A percentile compares a stretch with the other conserved stretches of the same genome.
Conservation (phyloP, 2,797 vertebrate species). For the Bucorvus abyssinicus region DNA sequence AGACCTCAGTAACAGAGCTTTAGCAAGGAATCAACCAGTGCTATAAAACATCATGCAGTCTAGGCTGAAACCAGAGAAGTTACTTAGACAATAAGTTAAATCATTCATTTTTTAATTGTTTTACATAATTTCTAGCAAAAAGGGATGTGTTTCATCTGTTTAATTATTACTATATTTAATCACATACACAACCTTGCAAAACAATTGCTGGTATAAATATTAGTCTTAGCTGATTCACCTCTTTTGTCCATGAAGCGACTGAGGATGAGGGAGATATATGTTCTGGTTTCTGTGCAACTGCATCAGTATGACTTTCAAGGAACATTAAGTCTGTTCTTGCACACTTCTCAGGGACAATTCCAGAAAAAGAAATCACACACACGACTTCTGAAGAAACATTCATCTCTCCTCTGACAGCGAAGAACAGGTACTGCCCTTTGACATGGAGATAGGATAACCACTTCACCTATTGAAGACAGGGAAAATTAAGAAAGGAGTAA, state of each 20-base stretch:
- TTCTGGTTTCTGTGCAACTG: neutral
- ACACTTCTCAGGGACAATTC: neutral
- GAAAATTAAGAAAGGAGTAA: neutral
- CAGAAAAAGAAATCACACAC: neutral
- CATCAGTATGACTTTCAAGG: slow-evolving; percentile 5
- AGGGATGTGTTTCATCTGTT: neutral
- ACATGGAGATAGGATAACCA: neutral
- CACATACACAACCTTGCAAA: neutral
- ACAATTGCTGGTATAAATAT: neutral
- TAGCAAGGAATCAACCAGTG: neutral
- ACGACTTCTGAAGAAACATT: neutral
- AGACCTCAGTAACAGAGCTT: neutral
- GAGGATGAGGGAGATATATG: neutral
- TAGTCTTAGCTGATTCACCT: neutral
- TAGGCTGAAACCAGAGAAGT: neutral
- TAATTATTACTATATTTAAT: neutral
- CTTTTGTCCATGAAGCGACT: neutral
- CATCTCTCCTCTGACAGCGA: neutral
- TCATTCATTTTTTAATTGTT: neutral
- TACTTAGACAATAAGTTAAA: neutral
- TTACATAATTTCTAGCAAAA: neutral
- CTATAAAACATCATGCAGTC: neutral
- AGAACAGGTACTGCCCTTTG: neutral
- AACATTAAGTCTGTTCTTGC: slow-evolving; percentile 28
- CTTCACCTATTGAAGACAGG: neutral